These are phyloP conservation scores for Pangasius larnaudii DNA, from an alignment of 2,797 vertebrate genomes.

Conservation along the genomic window DNA sequence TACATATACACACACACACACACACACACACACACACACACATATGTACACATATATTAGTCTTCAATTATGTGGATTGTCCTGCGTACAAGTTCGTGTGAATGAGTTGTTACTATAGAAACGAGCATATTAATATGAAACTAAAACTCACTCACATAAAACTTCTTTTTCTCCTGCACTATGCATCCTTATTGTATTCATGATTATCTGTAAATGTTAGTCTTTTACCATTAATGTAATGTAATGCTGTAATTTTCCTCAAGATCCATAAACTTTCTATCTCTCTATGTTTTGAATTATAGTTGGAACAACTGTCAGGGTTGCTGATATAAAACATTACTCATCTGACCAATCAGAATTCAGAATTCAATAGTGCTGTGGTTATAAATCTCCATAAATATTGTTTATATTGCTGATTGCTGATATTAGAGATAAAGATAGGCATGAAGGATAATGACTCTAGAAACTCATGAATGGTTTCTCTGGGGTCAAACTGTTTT, in stretches of 20 bases:
- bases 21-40: no score
- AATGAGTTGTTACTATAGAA: not conserved
- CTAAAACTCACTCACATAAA: no score
- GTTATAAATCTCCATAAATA: not conserved
- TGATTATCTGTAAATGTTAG: no score
- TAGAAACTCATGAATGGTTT: not conserved
- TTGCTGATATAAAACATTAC: not conserved
- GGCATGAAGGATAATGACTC: no score
- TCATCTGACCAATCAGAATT: not conserved
- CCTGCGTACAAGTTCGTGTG: no score
- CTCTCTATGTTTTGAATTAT: not conserved
- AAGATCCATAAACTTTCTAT: not conserved
- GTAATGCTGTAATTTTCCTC: no score
- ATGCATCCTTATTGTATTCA: no score
- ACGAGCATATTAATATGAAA: not conserved
- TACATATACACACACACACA: no score
- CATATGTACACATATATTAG: not conserved
- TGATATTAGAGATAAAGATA: not conserved
- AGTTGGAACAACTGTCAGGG: not conserved
- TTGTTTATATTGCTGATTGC: not conserved
- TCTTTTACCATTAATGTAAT: no score
- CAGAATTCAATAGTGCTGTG: not conserved
- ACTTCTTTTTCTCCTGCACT: no score
- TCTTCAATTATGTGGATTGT: not conserved
- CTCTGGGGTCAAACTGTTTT: fast-evolving